These are phyloP conservation scores for Accipiter fasciatus DNA, from an alignment of 2,797 vertebrate genomes.

Conservation along the genomic window DNA sequence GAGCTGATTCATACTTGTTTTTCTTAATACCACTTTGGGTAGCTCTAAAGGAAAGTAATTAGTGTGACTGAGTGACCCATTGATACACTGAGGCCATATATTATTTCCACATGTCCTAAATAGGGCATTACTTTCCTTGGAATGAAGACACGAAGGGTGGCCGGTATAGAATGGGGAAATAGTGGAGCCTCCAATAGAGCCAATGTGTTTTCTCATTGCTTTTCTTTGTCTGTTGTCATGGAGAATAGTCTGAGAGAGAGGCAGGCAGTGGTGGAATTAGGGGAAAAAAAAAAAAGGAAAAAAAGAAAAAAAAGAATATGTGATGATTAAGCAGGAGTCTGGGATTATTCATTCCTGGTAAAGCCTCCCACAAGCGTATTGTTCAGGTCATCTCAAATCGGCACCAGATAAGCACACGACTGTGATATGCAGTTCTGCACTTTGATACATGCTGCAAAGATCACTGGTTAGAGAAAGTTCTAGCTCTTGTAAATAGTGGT, in stretches of 20 bases:
- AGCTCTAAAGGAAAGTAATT: background rate
- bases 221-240: conserved; percentile 61
- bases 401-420: background rate
- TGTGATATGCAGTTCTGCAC: rapidly evolving
- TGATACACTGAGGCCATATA: background rate
- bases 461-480: background rate
- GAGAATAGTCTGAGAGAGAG: conserved; percentile 5
- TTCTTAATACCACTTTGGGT: background rate
- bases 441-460: background rate
- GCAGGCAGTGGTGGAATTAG: background rate
- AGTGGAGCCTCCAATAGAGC: background rate
- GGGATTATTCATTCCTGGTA: background rate
- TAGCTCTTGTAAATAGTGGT: background rate
- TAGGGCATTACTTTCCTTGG: background rate
- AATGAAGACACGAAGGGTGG: background rate
- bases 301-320: background rate
- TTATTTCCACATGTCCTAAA: background rate
- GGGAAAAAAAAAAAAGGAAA: no score
- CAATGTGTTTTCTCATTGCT: background rate
- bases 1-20: background rate
- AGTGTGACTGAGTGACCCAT: background rate
- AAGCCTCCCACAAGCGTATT: background rate
- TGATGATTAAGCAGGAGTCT: background rate
- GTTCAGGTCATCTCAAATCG: background rate
- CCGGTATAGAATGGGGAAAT: background rate